Conservation (phyloP, 2,888 invertebrate species). For the Leptinotarsa juncta region DNA sequence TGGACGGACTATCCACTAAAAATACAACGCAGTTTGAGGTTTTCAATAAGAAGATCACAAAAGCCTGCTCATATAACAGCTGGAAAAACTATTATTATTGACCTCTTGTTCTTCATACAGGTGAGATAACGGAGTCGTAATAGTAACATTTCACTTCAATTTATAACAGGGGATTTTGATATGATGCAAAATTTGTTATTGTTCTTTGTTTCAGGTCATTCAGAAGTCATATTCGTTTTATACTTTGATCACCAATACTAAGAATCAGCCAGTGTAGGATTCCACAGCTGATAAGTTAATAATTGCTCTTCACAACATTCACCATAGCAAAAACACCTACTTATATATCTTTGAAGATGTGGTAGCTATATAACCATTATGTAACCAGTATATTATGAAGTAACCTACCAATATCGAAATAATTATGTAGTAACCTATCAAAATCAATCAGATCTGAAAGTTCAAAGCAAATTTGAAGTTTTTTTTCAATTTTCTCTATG, state of each 20-base stretch:
- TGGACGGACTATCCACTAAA: slow-evolving; percentile 36
- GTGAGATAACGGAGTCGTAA: slow-evolving; percentile 17
- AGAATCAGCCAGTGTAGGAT: neutral
- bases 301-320: too few species aligned
- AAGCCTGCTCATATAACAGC: slow-evolving; percentile 42
- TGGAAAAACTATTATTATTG: slow-evolving; percentile 37
- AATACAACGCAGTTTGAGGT: slow-evolving; percentile 31
- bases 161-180: neutral
- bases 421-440: too few species aligned
- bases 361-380: too few species aligned
- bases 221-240: slow-evolving; percentile 9
- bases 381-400: too few species aligned
- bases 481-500: too few species aligned
- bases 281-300: neutral
- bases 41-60: slow-evolving; percentile 36
- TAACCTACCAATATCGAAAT: too few species aligned
- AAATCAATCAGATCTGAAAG: too few species aligned
- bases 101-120: slow-evolving; percentile 36
- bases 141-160: neutral
- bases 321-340: too few species aligned
- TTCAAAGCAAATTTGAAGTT: too few species aligned
- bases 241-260: slow-evolving; percentile 1
- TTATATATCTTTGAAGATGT: too few species aligned
- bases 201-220: neutral
- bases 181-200: neutral